These are phyloP conservation scores for Argyresthia albistria DNA, from an alignment of 2,888 invertebrate genomes.

Conservation along the genomic window DNA sequence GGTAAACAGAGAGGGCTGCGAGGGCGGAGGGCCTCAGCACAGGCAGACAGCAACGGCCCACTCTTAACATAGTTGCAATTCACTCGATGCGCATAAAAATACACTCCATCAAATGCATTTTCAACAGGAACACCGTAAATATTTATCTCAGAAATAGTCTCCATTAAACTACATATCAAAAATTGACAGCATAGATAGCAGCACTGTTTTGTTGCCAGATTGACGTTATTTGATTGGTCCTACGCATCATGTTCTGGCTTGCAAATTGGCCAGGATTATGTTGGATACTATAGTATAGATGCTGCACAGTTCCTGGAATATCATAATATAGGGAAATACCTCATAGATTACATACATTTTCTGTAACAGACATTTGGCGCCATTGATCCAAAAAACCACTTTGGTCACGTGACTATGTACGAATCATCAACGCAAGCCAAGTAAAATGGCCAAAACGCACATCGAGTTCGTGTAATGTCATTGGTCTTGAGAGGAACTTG, in stretches of 20 bases:
- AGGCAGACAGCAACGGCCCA: constrained; percentile 7
- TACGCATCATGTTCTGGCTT: constrained; percentile 49
- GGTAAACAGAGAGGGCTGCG: constrained; percentile 19
- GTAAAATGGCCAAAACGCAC: constrained; percentile 73
- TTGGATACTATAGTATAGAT: background rate
- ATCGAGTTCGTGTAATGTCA: constrained; percentile 68
- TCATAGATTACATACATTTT: constrained; percentile 58
- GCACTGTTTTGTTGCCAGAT: constrained; percentile 73
- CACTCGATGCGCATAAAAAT: constrained; percentile 31
- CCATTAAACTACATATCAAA: constrained; percentile 74
- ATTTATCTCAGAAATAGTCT: constrained; percentile 76
- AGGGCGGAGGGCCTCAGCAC: constrained; percentile 12
- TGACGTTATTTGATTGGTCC: constrained; percentile 55
- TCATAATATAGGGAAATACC: background rate
- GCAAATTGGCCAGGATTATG: background rate
- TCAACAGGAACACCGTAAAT: constrained; percentile 63
- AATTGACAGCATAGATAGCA: constrained; percentile 89
- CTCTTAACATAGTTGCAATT: constrained; percentile 14
- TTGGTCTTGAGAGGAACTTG: constrained; percentile 61
- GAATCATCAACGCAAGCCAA: constrained; percentile 72
- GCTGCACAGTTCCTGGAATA: background rate
- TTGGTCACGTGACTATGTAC: constrained; percentile 71
- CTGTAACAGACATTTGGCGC: constrained; percentile 68
- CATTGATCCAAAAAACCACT: constrained; percentile 68
- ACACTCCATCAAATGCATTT: constrained; percentile 40